Evolutionary conservation across 2,113 vertebrate genomes (phyloP), one percentile per base, ranked within the genome.

Genomic region (Apodemus sylvaticus): DNA sequence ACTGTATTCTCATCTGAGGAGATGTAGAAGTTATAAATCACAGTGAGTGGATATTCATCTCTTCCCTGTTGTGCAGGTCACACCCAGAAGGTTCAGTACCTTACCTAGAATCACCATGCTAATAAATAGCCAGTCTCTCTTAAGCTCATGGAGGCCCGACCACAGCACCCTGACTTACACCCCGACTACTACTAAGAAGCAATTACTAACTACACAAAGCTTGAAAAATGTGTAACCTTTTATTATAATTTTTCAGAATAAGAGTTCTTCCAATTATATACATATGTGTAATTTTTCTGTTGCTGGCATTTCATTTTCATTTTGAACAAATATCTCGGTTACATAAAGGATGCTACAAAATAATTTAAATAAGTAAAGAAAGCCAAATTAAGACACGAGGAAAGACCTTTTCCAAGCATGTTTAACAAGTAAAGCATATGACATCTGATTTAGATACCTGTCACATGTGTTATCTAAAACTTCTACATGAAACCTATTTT

Each of bases 401-500:
- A 92, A 96, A 85, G 66, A 90, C 42, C 81, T 92, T 90, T 88
- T 48, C 90, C 13, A 94, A 94, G 94, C 45, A 83, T 94, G 53
- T 62, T 93, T 88, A 92, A 93, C 39, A 78, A 70, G 71, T 89
- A 86, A 62, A 89, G 66, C 70, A 58, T 53, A 86, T 68, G 66
- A 34, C 42, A 94, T 74, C 71, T 96, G 88, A 96, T 91, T 96
- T 96, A 94, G 94, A 94, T 77, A 96, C 71, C 31, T 96, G 91
- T 62, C 90, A 85, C 79, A 96, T 76, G 45, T 91, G 78, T 94
- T 95, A 95, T 55, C 86, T 94, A 93, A 97, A 96, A 86, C 62
- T 85, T 95, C 91, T 55, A 94, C n/a, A 97, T 89, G 93, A 96
- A 97, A 76, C 68, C 86, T 97, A 97, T 97, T 97, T 98, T 97